Conservation (phyloP, 92 coral and sea anemone genomes). For the Pocillopora grandis region DNA sequence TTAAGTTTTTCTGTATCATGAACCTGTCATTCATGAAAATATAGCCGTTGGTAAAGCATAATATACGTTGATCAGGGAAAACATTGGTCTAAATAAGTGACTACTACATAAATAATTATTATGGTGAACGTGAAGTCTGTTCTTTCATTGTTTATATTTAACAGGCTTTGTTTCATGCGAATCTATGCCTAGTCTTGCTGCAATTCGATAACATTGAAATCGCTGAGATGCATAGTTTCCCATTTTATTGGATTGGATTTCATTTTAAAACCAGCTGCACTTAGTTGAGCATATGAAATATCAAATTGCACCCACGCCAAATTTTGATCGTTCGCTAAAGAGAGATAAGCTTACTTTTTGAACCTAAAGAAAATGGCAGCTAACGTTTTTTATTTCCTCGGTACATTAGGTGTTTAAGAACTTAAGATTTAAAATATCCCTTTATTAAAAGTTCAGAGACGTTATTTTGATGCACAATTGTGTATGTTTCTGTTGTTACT, state of each 20-base stretch:
- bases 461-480: neutral
- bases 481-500: neutral
- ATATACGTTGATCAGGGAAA: too few relatives aligned
- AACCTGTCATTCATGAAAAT: neutral
- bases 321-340: neutral
- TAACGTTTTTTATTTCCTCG: too few relatives aligned
- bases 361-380: too few relatives aligned
- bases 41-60: neutral
- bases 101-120: too few relatives aligned
- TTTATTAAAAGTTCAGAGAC: too few relatives aligned
- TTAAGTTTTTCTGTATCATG: neutral
- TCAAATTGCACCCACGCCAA: conserved; percentile 4
- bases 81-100: too few relatives aligned
- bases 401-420: too few relatives aligned
- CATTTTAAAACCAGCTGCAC: neutral
- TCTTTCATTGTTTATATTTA: too few relatives aligned
- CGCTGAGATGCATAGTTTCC: neutral
- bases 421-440: too few relatives aligned
- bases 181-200: conserved; percentile 13
- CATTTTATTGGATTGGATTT: neutral
- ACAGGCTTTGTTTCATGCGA: neutral
- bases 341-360: too few relatives aligned
- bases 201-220: neutral
- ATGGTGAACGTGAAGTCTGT: too few relatives aligned
- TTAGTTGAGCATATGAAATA: neutral